Conservation (phyloP, 2,888 invertebrate species). For the Phyllotreta striolata region DNA sequence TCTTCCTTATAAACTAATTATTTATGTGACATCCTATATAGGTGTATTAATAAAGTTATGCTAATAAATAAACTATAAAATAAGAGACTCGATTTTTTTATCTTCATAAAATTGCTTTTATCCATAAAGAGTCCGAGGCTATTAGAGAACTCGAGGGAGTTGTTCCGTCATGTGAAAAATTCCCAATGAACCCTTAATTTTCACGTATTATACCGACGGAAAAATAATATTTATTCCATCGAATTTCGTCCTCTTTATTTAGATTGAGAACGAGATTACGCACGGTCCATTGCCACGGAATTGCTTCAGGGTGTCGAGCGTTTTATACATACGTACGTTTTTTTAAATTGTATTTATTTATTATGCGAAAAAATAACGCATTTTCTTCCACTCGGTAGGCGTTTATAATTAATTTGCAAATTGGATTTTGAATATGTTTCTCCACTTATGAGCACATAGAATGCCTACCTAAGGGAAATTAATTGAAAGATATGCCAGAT, state of each 20-base stretch:
- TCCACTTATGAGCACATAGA: neutral
- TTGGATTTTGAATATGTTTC: slow-evolving; percentile 5
- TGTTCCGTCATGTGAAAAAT: slow-evolving; percentile 30
- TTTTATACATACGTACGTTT: slow-evolving; percentile 50
- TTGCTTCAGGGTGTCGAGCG: slow-evolving; percentile 52
- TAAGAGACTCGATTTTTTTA: slow-evolving; percentile 4
- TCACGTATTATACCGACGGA: slow-evolving; percentile 38
- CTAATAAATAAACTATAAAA: too few species aligned
- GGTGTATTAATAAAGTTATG: too few species aligned
- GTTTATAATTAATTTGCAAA: slow-evolving; percentile 21
- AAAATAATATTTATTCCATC: slow-evolving; percentile 53
- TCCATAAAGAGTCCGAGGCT: slow-evolving; percentile 7
- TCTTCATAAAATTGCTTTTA: slow-evolving; percentile 10
- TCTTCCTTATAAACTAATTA: too few species aligned
- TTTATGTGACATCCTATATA: too few species aligned
- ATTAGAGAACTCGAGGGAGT: slow-evolving; percentile 22
- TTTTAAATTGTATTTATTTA: slow-evolving; percentile 53
- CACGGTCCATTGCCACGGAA: slow-evolving; percentile 57
- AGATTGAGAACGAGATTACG: slow-evolving; percentile 58
- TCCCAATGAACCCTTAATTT: slow-evolving; percentile 36
- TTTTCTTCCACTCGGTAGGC: slow-evolving; percentile 39
- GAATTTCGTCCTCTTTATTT: slow-evolving; percentile 49
- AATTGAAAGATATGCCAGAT: too few species aligned
- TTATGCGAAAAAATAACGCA: slow-evolving; percentile 48
- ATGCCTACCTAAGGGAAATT: too few species aligned